Percentiles rank a stretch among this genome's conserved stretches.
These are phyloP conservation scores for Gopherus flavomarginatus DNA, from an alignment of 2,113 vertebrate species.

Conservation along the genomic window DNA sequence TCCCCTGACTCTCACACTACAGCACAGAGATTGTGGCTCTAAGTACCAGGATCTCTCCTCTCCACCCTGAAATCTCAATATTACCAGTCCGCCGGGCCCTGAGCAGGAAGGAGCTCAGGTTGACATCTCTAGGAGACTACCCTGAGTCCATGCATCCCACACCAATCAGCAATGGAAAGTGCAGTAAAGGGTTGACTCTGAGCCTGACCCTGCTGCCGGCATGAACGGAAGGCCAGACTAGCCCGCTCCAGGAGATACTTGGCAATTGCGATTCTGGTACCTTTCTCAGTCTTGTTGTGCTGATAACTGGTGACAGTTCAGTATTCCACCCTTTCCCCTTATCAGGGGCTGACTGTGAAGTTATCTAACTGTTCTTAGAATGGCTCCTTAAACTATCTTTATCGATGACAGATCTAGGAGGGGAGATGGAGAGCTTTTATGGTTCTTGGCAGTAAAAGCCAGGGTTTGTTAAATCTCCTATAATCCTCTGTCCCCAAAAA, in stretches of 20 bases:
- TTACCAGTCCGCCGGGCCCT: neutral
- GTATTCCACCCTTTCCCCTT: slow-evolving; percentile 4
- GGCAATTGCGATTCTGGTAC: neutral
- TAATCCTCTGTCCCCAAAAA: slow-evolving; percentile 25
- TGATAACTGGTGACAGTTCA: slow-evolving; percentile 20
- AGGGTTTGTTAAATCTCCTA: neutral
- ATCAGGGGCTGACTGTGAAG: neutral
- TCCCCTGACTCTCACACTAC: neutral
- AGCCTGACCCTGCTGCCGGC: slow-evolving; percentile 18
- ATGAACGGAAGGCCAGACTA: slow-evolving; percentile 22
- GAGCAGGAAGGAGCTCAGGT: slow-evolving; percentile 3
- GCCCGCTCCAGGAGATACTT: neutral
- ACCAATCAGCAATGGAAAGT: neutral
- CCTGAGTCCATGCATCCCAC: neutral
- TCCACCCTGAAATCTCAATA: neutral
- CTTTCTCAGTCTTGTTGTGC: slow-evolving; percentile 5
- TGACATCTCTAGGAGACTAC: slow-evolving; percentile 11
- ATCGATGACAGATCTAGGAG: slow-evolving; percentile 63
- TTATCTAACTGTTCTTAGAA: slow-evolving; percentile 42
- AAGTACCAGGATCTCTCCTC: neutral
- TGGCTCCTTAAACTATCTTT: slow-evolving; percentile 16
- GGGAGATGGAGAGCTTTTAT: slow-evolving; percentile 50
- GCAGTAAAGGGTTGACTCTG: neutral
- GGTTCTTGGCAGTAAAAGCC: slow-evolving; percentile 18
- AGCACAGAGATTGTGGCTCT: neutral